Base-by-base conservation (phyloP, 2,888 invertebrate species). In the Platypus cylindrus region DNA sequence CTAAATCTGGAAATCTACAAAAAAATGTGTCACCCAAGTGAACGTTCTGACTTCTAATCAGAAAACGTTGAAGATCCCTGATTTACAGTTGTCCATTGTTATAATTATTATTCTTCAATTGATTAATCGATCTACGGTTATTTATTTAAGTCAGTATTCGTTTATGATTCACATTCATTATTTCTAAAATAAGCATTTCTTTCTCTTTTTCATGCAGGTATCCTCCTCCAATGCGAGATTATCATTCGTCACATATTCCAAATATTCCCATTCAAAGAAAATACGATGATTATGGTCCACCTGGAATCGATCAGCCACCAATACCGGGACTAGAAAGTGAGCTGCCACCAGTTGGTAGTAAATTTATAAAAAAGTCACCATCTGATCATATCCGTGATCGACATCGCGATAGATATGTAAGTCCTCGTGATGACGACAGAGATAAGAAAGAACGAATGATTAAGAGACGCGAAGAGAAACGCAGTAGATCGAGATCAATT, bases 271-370 rank as follows among this genome's bases (percentile, higher is more conserved):
- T 51, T 1, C 43, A 46, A 15, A 35, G 46, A 33, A 48, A 38
- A 37, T 50, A 34, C 46, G 47, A 45, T 20, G 47, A 50, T 27
- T 44, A 51, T 25, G 42, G 45, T 24, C 50, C 55, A 3, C 48
- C 51, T 8, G 48, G 55, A 17, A 49, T 75, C 2, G 69, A 70
- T 38, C 73, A 75, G 50, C 73, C 74, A 4, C 68, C 73, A 1
- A 67, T 71, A 13, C 73, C 73, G 23, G 75, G 74, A 15, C 70
- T 71, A 51, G 75, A 75, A 51, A 66, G 66, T 15, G 65, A 70
- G 1, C 67, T 50, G 1, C 46, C 44, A 11, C 47, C 48, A 2
- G 44, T 46, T 9, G 44, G 46, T 22, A n/a, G n/a, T n/a, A n/a
- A n/a, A n/a, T n/a, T n/a, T n/a, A n/a, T n/a, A n/a, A n/a, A n/a